Conservation (phyloP, 2,113 vertebrate genomes). For the Romanogobio albipinnatus region DNA sequence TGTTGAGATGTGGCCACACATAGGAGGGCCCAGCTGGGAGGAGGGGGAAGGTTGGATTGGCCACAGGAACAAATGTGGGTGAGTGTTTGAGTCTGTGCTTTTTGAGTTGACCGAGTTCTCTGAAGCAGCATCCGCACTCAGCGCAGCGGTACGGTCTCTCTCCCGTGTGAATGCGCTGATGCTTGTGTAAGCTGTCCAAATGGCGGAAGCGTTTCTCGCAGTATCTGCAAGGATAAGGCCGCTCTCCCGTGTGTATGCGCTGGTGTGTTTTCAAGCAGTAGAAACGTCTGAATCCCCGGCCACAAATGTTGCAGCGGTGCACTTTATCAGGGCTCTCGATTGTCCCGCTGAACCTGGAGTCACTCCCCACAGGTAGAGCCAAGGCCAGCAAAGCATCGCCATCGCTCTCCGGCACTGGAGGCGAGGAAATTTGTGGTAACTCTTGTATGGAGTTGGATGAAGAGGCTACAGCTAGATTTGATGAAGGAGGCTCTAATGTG, state of each 20-base stretch:
- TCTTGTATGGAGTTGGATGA: constrained; percentile 2
- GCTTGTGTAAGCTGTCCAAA: constrained; percentile 66
- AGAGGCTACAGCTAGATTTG: constrained; percentile 6
- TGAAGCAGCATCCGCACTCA: constrained; percentile 65
- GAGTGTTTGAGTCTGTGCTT: constrained; percentile 67
- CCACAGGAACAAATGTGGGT: constrained; percentile 30
- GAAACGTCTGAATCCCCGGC: constrained; percentile 65
- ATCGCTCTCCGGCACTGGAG: constrained; percentile 3
- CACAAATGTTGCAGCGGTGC: constrained; percentile 65
- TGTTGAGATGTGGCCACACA: constrained; percentile 59
- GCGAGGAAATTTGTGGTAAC: constrained; percentile 37
- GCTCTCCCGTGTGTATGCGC: constrained; percentile 67
- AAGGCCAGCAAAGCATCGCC: constrained; percentile 38
- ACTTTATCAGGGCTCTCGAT: constrained; percentile 54
- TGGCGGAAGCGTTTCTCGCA: constrained; percentile 68
- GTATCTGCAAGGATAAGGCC: constrained; percentile 65
- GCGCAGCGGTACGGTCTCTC: constrained; percentile 66
- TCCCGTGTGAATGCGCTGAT: constrained; percentile 68
- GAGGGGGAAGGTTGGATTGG: constrained; percentile 47
- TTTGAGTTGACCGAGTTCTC: constrained; percentile 66
- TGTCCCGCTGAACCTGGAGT: neutral
- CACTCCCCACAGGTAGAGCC: constrained; percentile 27
- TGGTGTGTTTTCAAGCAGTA: constrained; percentile 69
- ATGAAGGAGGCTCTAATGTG: constrained; percentile 24
- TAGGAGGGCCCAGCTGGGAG: constrained; percentile 49